A percentile compares a stretch with the other conserved stretches of the same genome.
Evolutionary conservation across 2,888 invertebrate species (phyloP).

Genomic region (Xiphydria camelus): DNA sequence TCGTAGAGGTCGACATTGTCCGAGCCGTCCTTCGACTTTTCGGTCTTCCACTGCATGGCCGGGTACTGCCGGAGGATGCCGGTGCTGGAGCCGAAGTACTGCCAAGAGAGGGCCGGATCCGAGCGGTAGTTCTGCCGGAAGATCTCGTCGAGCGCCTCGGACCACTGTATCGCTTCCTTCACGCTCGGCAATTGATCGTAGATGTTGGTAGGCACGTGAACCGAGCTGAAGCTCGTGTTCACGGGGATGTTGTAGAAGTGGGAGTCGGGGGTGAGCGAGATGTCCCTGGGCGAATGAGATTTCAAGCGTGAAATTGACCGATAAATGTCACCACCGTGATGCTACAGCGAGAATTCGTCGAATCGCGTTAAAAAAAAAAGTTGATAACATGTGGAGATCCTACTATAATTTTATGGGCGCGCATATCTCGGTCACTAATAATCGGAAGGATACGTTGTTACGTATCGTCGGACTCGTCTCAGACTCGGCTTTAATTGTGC

Average conservation of each 20-base stretch:
- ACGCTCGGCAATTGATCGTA: slow-evolving; percentile 72
- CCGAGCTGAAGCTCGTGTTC: slow-evolving; percentile 79
- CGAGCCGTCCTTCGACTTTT: slow-evolving; percentile 18
- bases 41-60: slow-evolving; percentile 54
- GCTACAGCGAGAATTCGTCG: too few relatives aligned
- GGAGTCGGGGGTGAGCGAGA: slow-evolving; percentile 71
- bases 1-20: slow-evolving; percentile 80
- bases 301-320: background rate
- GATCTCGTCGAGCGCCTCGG: slow-evolving; percentile 78
- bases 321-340: background rate
- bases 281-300: slow-evolving; percentile 59
- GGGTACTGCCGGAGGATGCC: slow-evolving; percentile 95
- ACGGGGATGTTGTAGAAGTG: slow-evolving; percentile 86
- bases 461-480: too few relatives aligned
- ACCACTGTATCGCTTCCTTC: slow-evolving; percentile 85
- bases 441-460: too few relatives aligned
- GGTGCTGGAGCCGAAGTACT: slow-evolving; percentile 93
- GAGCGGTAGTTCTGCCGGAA: slow-evolving; percentile 84
- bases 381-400: too few relatives aligned
- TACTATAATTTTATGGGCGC: too few relatives aligned
- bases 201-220: slow-evolving; percentile 94
- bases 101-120: slow-evolving; percentile 93
- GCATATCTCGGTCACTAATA: too few relatives aligned
- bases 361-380: too few relatives aligned
- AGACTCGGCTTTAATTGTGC: too few relatives aligned